A percentile compares a stretch with the other conserved stretches of the same genome.
These are phyloP conservation scores for Drosophila suzukii DNA, from an alignment of 1,140 invertebrate species.

Conservation along the genomic window DNA sequence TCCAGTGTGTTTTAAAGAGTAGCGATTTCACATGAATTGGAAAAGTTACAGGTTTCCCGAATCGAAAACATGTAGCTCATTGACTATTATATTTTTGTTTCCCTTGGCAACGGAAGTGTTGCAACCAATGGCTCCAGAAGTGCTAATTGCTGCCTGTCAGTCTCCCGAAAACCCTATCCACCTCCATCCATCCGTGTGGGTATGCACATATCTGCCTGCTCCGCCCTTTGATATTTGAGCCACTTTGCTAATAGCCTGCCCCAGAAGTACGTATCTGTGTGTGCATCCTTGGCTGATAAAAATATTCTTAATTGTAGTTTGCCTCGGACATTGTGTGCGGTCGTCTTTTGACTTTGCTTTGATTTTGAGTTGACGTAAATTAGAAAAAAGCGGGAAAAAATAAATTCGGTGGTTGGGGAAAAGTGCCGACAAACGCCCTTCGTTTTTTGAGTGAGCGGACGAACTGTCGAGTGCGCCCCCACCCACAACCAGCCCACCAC, in stretches of 20 bases:
- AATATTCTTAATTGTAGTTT: constrained; percentile 76
- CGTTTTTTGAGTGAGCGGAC: constrained; percentile 24
- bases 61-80: too few species aligned
- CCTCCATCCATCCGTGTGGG: constrained; percentile 4
- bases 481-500: neutral
- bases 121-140: constrained; percentile 22
- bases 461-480: constrained; percentile 8
- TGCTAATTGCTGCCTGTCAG: constrained; percentile 69
- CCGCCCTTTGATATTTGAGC: constrained; percentile 78
- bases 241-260: constrained; percentile 72
- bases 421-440: constrained; percentile 25
- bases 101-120: neutral
- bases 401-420: neutral
- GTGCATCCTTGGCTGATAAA: constrained; percentile 52
- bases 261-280: neutral
- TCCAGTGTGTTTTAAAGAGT: too few species aligned
- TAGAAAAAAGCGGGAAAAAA: constrained; percentile 31
- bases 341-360: constrained; percentile 77
- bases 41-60: too few species aligned
- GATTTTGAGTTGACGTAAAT: constrained; percentile 78
- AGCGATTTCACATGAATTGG: too few species aligned
- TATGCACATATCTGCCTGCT: neutral
- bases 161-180: constrained; percentile 2
- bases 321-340: constrained; percentile 64
- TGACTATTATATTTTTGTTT: neutral